phyloP scores from a whole-genome alignment of 2,113 vertebrate species.

The Ammodytes dubius region DNA sequence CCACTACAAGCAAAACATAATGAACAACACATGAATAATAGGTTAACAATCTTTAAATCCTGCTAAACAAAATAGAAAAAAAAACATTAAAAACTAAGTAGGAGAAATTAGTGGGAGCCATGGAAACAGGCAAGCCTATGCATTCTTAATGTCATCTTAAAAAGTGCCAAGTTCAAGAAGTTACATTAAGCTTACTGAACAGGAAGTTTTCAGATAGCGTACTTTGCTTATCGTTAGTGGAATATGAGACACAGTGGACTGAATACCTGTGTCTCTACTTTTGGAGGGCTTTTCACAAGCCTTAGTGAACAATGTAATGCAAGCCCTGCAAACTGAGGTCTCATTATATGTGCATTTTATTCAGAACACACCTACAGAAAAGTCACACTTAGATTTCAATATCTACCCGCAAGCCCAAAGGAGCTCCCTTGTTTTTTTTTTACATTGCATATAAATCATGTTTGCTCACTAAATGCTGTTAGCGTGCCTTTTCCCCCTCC shows the following conservation, averaged over 20 bases:
- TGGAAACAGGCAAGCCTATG: neutral
- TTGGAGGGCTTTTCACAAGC: constrained; percentile 16
- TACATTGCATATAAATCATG: constrained; percentile 43
- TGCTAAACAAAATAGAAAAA: neutral
- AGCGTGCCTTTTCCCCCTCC: constrained; percentile 29
- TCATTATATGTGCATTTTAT: constrained; percentile 48
- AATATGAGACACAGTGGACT: constrained; percentile 7
- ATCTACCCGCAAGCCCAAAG: constrained; percentile 39
- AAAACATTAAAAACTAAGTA: neutral
- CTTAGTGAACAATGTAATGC: constrained; percentile 28
- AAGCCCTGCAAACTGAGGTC: constrained; percentile 36
- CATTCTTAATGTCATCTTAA: constrained; percentile 16
- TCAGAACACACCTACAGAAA: constrained; percentile 43
- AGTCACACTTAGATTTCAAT: constrained; percentile 47
- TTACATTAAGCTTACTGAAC: neutral
- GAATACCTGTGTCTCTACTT: constrained; percentile 1
- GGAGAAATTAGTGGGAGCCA: neutral
- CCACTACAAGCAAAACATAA: neutral
- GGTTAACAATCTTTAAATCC: neutral
- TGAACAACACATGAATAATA: neutral
- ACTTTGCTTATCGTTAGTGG: neutral
- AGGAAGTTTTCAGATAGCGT: neutral
- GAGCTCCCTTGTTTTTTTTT: constrained; percentile 42
- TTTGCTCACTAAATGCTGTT: constrained; percentile 63
- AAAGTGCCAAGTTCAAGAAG: constrained; percentile 11